Base-by-base conservation (phyloP, 1,140 invertebrate genomes). In the Hyphantria cunea region DNA sequence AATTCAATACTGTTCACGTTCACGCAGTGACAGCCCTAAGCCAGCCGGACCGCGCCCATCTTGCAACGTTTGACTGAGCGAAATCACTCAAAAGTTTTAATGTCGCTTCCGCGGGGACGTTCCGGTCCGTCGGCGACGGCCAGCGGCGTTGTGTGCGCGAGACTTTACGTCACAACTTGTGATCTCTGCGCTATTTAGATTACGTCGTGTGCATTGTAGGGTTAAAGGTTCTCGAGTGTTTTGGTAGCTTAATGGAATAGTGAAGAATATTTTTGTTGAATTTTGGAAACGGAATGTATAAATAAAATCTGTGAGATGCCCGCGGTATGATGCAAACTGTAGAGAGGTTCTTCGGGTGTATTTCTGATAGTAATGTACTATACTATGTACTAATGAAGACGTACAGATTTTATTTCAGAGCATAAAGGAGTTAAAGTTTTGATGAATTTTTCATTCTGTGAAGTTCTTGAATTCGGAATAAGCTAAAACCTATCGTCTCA, bases 21-120 rank as follows among this genome's bases (percentile, higher is more conserved):
- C 17, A 1, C 5, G 17, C 9, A 13, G 54, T 78, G 80, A 60
- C 48, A 72, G 71, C 76, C 67, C 54, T 77, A 62, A 9, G 12
- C 34, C n/a, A 70, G 58, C 71, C 72, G 77, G 78, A 78, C 75
- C 69, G 71, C 70, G 64, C 70, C 78, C 79, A 81, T 84, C 83
- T 84, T 86, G 82, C 80, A 74, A 76, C 83, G 80, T 89, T 84
- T 86, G 86, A 89, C 86, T 86, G 86, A 89, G 86, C 79, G 80
- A 82, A 89, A 89, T 89, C 86, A 89, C 86, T 89, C 86, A 89
- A 89, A 88, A 89, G 76, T 89, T 89, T 89, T 89, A 89, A 89
- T 86, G 84, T 82, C 84, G 81, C 76, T 85, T 89, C 84, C 86
- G 86, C 76, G 73, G 78, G 76, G 74, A 78, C 68, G 62, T 61